Evolutionary conservation across 2,797 vertebrate species (phyloP), one percentile per base, ranked within the genome.

Genomic region (Oceanodroma leucorhoa): DNA sequence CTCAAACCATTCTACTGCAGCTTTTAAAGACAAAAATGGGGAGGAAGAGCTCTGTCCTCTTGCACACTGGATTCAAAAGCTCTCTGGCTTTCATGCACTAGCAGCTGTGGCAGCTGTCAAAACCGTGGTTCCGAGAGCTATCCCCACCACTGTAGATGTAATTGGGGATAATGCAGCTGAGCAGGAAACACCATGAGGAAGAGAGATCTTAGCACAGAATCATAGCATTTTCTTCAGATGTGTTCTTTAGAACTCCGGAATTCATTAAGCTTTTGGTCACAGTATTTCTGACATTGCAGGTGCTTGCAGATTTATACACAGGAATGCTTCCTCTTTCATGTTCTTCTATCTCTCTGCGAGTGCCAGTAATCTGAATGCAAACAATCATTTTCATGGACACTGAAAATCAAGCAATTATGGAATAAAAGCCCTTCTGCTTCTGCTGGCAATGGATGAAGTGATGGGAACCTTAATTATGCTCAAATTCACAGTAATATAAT

Each of bases 381-480:
- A 67, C 65, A 95, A 76, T 72, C 51, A 67, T 80, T 85, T 93
- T 93, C 81, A 90, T 76, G 76, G 95, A 55, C 84, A 79, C n/a
- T 30, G 45, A 89, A 92, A 96, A 71, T 1, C 70, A 76, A 67
- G 87, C 66, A 94, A 94, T 96, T 97, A 90, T 8, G 69, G 83
- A 82, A 90, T 88, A 95, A 93, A 96, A 96, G 50, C 67, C 91
- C 95, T 93, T 94, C 76, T 95, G 61, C 62, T 93, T 86, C 76
- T 93, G 55, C 64, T 93, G 83, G 71, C 38, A 4, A 67, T 62
- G 62, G 48, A 67, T 91, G 62, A 92, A 96, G 22, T 43, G 72
- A 88, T 55, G 71, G 83, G 66, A 93, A 57, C 92, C 81, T 92
- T 87, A 92, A 94, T 97, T 97, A 93, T 43, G 53, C 80, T 83